Evolutionary conservation across 1,140 invertebrate genomes (phyloP), one percentile per base, ranked within the genome.

Genomic region (Lysiphlebus fabarum): DNA sequence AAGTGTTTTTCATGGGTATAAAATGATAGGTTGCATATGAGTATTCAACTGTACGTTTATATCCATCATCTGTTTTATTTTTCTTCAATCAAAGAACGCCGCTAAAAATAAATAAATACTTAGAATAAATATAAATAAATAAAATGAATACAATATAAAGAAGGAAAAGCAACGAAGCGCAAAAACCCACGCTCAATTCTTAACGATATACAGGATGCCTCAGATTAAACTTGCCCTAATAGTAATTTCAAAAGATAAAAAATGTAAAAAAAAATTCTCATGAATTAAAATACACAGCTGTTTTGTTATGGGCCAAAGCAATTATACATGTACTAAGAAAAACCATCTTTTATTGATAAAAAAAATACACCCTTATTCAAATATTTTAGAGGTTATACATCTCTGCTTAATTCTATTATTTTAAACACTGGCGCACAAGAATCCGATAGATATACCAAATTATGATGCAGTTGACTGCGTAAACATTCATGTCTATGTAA

Each of bases 261-360:
- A 43, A n/a, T n/a, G n/a, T n/a, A 44, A 55, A 41, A 37, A 14
- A 37, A 33, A 47, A 41, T 56, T 17, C 62, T 51, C 60, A 49
- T 60, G 17, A 60, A 61, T 59, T 67, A 60, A 64, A 59, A 74
- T 70, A 69, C 75, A 66, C 75, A 78, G 74, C 71, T 77, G 76
- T 72, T 77, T 66, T 70, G 50, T 42, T 56, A 65, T 53, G 63
- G 33, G 62, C 64, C 67, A 57, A 69, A 71, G 70, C 72, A 77
- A 78, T 78, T 78, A 78, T 26, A 26, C 4, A 4, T 26, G 4
- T 26, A 26, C 72, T 70, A 77, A 77, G 71, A 69, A 72, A 43
- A 72, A 69, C 69, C n/a, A 38, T 7, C 36, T 67, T 74, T 72
- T 69, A 75, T 75, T 36, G 43, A 38, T 69, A 67, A 69, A 74